phyloP scores from a whole-genome alignment of 2,888 invertebrate genomes.

The Aphodius granarius region DNA sequence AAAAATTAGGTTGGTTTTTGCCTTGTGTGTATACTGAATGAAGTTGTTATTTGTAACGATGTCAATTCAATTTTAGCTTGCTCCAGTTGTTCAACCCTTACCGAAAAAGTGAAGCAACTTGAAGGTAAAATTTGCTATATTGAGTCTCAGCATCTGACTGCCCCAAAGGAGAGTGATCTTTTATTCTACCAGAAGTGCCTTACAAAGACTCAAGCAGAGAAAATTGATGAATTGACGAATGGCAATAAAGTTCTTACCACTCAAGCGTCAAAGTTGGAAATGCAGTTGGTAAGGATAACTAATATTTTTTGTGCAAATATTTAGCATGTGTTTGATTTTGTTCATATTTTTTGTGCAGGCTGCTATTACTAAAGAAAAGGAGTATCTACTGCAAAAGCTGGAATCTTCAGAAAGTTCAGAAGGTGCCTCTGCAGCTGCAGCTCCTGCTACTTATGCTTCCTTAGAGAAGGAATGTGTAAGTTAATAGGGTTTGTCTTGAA shows the following conservation, averaged over 20 bases:
- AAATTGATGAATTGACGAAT: background rate
- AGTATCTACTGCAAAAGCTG: background rate
- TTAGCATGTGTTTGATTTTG: background rate
- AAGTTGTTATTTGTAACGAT: no score
- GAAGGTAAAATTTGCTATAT: background rate
- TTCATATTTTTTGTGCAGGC: background rate
- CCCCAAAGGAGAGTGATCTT: background rate
- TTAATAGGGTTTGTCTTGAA: background rate
- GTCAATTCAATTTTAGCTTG: background rate
- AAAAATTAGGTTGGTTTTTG: background rate
- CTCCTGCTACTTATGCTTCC: background rate
- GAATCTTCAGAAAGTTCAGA: no score
- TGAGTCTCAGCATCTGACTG: background rate
- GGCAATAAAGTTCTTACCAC: no score
- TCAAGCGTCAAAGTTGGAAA: background rate
- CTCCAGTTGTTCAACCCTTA: background rate
- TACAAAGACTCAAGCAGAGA: background rate
- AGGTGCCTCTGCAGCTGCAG: background rate
- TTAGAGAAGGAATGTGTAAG: background rate
- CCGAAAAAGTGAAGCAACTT: background rate
- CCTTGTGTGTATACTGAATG: no score
- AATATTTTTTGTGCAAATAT: background rate
- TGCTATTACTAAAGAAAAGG: background rate
- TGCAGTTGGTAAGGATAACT: background rate
- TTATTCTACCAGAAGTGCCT: background rate